These are phyloP conservation scores for Microctonus brassicae DNA, from an alignment of 2,888 invertebrate species.

Conservation along the genomic window DNA sequence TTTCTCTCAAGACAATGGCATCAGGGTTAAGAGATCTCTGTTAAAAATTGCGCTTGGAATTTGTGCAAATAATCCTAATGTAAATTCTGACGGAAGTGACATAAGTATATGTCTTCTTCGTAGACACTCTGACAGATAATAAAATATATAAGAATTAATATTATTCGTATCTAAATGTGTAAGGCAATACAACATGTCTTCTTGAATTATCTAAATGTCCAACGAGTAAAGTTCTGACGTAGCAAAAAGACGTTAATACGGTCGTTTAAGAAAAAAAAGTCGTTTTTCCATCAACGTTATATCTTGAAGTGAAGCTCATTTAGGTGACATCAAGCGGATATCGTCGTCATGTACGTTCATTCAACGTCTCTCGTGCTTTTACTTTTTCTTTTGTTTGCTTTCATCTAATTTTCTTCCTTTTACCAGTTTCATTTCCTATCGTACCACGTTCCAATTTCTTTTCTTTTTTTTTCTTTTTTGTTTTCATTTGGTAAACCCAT, in stretches of 20 bases:
- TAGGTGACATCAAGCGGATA: neutral
- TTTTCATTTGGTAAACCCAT: no score
- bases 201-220: neutral
- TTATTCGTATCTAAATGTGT: neutral
- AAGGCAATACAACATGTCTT: slow-evolving; percentile 2
- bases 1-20: neutral
- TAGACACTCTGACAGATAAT: neutral
- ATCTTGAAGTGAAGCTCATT: neutral
- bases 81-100: neutral
- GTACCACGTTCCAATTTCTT: neutral
- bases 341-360: slow-evolving; percentile 16
- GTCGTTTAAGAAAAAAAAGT: neutral
- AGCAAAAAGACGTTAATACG: slow-evolving; percentile 26
- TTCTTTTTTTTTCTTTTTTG: neutral
- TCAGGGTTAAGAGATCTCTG: neutral
- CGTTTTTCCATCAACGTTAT: neutral
- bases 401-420: neutral
- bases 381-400: neutral
- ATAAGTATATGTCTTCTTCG: neutral
- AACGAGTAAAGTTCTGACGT: neutral
- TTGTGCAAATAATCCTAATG: neutral
- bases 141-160: neutral
- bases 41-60: neutral
- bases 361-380: neutral
- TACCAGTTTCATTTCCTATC: neutral